phyloP scores from a whole-genome alignment of 2,888 invertebrate genomes.

The Teleiodes luculella region DNA sequence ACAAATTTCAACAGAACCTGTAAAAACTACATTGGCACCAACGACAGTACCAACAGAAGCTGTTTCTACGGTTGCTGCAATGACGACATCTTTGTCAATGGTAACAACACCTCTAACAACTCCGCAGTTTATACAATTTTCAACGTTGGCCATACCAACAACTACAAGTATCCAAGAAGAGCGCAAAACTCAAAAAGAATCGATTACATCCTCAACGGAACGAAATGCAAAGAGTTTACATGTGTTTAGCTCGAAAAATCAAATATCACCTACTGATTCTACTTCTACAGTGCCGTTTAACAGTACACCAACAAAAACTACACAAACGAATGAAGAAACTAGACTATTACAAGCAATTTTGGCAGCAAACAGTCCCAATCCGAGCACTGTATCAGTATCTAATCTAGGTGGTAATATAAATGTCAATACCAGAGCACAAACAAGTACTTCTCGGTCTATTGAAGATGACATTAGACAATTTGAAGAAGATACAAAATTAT shows the following conservation, averaged over 20 bases:
- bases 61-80: conserved; percentile 29
- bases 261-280: conserved; percentile 27
- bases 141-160: conserved; percentile 25
- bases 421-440: conserved; percentile 34
- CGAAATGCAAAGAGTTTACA: conserved; percentile 65
- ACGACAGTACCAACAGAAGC: conserved; percentile 33
- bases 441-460: conserved; percentile 56
- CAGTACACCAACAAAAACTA: conserved; percentile 21
- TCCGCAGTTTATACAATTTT: conserved; percentile 11
- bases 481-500: conserved; percentile 67
- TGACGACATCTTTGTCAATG: conserved; percentile 28
- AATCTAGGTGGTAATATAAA: conserved; percentile 34
- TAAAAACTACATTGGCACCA: conserved; percentile 23
- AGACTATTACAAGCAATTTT: conserved; percentile 58
- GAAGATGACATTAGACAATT: conserved; percentile 69
- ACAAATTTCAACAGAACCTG: conserved; percentile 26
- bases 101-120: conserved; percentile 29
- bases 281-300: conserved; percentile 31
- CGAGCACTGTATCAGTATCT: conserved; percentile 34
- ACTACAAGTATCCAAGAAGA: conserved; percentile 47
- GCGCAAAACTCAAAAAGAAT: conserved; percentile 53
- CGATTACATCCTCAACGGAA: conserved; percentile 44
- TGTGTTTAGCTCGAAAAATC: conserved; percentile 37
- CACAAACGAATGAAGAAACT: conserved; percentile 41
- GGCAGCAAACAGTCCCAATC: conserved; percentile 43